Conservation (phyloP, 2,888 invertebrate genomes). For the Pyrgus malvae region DNA sequence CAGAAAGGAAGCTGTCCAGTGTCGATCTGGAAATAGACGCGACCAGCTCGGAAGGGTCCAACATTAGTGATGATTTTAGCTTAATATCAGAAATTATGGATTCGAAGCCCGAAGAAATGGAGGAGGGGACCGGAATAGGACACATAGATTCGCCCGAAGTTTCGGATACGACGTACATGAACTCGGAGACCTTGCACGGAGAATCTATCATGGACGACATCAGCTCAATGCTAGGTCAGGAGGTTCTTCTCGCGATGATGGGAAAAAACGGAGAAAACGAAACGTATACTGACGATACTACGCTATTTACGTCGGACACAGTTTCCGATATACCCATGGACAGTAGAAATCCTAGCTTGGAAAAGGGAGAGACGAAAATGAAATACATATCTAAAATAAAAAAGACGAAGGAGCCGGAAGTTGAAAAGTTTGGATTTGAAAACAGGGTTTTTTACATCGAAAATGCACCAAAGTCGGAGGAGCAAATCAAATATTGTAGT, state of each 20-base stretch:
- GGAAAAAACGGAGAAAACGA: conserved; percentile 83
- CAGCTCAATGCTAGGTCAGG: conserved; percentile 88
- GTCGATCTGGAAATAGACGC: conserved; percentile 77
- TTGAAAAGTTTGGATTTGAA: conserved; percentile 86
- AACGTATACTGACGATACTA: conserved; percentile 87
- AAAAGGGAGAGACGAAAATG: conserved; percentile 82
- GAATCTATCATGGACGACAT: conserved; percentile 91
- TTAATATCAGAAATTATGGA: conserved; percentile 86
- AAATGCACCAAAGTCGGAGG: conserved; percentile 73
- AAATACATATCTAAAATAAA: conserved; percentile 79
- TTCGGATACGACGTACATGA: conserved; percentile 86
- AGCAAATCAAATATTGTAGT: conserved; percentile 87
- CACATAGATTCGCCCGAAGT: conserved; percentile 93
- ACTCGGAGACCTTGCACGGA: conserved; percentile 88
- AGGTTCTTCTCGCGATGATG: conserved; percentile 85
- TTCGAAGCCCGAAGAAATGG: conserved; percentile 65
- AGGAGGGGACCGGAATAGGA: conserved; percentile 83
- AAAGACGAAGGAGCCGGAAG: conserved; percentile 68
- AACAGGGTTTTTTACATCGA: conserved; percentile 86
- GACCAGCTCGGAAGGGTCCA: conserved; percentile 83
- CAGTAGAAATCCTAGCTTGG: conserved; percentile 77
- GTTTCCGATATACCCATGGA: conserved; percentile 76
- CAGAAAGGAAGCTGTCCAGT: conserved; percentile 67
- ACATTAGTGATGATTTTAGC: conserved; percentile 87
- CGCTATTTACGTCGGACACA: conserved; percentile 83